Base-by-base conservation (phyloP, 2,797 vertebrate species). In the Brotula barbata region DNA sequence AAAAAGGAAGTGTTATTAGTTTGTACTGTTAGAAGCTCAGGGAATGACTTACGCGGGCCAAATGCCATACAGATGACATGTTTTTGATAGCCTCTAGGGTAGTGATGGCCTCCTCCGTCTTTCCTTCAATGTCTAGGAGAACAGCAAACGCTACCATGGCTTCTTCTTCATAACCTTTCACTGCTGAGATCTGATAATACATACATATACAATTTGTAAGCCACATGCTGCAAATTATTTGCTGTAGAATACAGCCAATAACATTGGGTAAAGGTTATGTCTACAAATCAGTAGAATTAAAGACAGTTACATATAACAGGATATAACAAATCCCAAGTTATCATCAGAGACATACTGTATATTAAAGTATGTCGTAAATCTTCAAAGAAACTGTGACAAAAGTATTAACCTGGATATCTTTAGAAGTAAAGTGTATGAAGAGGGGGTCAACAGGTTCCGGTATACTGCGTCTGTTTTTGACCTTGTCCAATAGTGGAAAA, bases 371-470 rank as follows among this genome's bases (percentile, higher is more conserved):
- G n/a, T n/a, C n/a, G n/a, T n/a, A n/a, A 33, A 33, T 6, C 31
- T 7, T 33, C 9, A 7, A 33, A 33, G 31, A 33, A 33, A 33
- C 10, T 2, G 41, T 3, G 14, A 57, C 1, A 20, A 59, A 1
- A 44, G 7, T 37, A n/a, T 46, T 61, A 41, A 99, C 97, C 96
- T 97, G 94, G 82, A 98, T 90, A 64, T 98, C 93, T 82, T 89
- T 92, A 69, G 93, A 94, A 37, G 89, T 88, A 75, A 98, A 99
- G 83, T 99, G 97, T 71, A 91, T 93, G 73, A 98, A 99, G 63
- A 99, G 87, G 13, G 97, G 95, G 54, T 98, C 93, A 2, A 91
- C 90, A 40, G 96, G 96, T 82, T 97, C 97, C 64, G 95, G 93
- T 89, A 99, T 94, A 71, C 90, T 92, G 50, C 88, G 93, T 64